Percentiles rank a stretch among this genome's conserved stretches.
Conservation (phyloP, 2,113 vertebrate genomes). For the Rhabdomys dilectus region DNA sequence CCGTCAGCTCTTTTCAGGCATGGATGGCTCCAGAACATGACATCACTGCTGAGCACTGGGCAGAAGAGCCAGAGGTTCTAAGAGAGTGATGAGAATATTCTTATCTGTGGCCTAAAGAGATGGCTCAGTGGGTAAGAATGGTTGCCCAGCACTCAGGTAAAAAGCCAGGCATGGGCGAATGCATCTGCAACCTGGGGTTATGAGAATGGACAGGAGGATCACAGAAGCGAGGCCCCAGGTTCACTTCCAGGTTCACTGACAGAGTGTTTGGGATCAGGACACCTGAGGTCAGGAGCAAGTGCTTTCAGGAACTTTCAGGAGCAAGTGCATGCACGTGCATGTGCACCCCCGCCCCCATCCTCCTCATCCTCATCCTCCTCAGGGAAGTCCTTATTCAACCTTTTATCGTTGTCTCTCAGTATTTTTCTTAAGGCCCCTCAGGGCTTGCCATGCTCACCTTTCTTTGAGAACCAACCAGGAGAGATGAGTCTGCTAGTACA, state of each 20-base stretch:
- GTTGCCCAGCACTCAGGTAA: too few relatives aligned
- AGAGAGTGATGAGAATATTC: not conserved
- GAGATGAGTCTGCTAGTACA: not conserved
- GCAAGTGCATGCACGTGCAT: not conserved
- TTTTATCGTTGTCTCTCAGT: too few relatives aligned
- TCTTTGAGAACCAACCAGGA: not conserved
- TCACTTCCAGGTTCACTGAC: not conserved
- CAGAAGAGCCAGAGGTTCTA: not conserved
- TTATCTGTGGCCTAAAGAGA: not conserved
- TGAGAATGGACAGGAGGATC: not conserved
- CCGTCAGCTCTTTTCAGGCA: not conserved
- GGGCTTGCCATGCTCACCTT: not conserved
- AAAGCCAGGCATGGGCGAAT: not conserved
- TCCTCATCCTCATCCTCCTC: accelerated
- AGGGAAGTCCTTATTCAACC: not conserved
- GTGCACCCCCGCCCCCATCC: too few relatives aligned
- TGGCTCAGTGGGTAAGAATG: not conserved
- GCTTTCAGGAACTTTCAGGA: not conserved
- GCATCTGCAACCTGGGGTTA: not conserved
- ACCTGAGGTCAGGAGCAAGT: too few relatives aligned
- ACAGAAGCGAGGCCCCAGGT: not conserved
- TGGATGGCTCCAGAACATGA: conserved; percentile 33
- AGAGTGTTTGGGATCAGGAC: not conserved
- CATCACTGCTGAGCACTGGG: not conserved
- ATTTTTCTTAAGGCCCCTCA: not conserved